Evolutionary conservation across 2,113 vertebrate species (phyloP).

Genomic region (Anas platyrhynchos): DNA sequence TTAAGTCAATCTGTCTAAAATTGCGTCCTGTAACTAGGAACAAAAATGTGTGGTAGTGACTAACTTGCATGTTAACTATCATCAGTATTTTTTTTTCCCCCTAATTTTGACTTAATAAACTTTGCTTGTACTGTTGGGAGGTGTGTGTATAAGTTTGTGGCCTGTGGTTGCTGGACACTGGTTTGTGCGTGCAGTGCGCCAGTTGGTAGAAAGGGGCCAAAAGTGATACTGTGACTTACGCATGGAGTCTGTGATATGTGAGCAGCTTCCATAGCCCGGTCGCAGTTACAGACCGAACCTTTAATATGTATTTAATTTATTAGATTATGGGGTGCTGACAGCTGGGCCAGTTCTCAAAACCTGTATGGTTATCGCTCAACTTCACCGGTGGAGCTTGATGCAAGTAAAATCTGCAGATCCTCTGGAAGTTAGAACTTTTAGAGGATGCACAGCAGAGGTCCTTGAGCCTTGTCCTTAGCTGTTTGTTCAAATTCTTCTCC

Average conservation of each 20-base stretch:
- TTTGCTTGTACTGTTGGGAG: accelerated
- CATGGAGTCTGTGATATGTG: slow-evolving; percentile 57
- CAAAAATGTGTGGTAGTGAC: background rate
- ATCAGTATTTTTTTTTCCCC: background rate
- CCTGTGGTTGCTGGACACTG: slow-evolving; percentile 77
- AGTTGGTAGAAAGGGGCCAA: slow-evolving; percentile 67
- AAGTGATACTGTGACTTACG: slow-evolving; percentile 73
- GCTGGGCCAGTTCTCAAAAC: background rate
- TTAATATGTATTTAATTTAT: accelerated
- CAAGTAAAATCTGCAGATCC: background rate
- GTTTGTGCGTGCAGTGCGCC: slow-evolving; percentile 53
- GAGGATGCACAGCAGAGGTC: background rate
- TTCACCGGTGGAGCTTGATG: background rate
- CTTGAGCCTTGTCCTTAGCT: background rate
- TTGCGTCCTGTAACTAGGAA: background rate
- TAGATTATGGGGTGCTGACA: accelerated
- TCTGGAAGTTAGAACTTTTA: background rate
- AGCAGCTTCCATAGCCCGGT: slow-evolving; percentile 75
- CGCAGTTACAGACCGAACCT: slow-evolving; percentile 57
- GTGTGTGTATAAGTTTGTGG: background rate
- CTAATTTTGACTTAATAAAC: background rate
- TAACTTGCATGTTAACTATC: background rate
- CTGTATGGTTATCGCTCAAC: accelerated
- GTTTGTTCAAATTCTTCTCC: background rate
- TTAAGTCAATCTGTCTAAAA: background rate